Conservation (phyloP, 1,140 invertebrate species). For the Brachionus manjavacas region DNA sequence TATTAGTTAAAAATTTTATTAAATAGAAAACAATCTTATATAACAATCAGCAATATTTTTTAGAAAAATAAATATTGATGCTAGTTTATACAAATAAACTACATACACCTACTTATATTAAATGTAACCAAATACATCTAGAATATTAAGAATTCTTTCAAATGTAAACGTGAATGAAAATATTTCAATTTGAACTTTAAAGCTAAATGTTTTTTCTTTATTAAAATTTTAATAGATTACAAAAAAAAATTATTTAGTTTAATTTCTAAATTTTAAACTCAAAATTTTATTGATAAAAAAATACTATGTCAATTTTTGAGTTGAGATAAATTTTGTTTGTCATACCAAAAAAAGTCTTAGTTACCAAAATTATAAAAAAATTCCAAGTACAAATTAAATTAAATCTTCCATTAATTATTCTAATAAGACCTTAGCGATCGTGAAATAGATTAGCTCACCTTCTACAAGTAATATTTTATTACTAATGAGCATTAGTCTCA, state of each 20-base stretch:
- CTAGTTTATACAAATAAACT: background rate
- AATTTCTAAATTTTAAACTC: no score
- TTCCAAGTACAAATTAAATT: background rate
- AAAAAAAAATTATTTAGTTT: no score
- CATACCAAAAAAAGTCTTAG: background rate
- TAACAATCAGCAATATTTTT: background rate
- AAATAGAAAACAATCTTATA: background rate
- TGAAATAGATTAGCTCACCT: background rate
- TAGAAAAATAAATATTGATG: background rate
- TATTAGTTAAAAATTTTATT: background rate
- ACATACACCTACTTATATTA: background rate
- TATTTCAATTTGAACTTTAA: no score
- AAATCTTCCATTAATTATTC: background rate
- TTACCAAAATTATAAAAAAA: background rate
- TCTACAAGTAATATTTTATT: background rate
- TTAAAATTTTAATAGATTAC: no score
- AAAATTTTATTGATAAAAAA: background rate
- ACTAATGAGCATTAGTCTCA: background rate
- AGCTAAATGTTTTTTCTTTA: no score
- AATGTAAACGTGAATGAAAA: background rate
- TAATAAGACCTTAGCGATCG: background rate
- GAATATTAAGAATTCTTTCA: background rate
- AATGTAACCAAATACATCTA: background rate
- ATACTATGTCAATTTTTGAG: background rate
- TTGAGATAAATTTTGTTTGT: background rate